Conservation (phyloP, 2,113 vertebrate species). For the Odocoileus hemionus region DNA sequence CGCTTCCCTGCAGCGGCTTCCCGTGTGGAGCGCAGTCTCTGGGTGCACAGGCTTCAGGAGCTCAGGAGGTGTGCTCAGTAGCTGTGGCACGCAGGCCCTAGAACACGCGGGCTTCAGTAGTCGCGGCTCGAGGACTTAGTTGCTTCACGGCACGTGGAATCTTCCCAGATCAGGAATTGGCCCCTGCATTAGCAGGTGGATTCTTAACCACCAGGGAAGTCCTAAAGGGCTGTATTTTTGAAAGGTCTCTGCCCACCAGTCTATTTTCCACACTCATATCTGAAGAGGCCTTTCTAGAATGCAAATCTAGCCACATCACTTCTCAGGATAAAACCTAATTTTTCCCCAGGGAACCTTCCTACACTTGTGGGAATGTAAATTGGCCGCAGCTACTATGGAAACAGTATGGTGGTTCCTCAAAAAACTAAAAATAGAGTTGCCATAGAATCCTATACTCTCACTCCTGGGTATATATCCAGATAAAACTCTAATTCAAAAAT, state of each 20-base stretch:
- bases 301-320: background rate
- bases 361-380: background rate
- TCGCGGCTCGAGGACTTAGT: fast-evolving
- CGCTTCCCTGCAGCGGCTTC: fast-evolving
- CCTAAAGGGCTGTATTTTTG: background rate
- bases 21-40: fast-evolving
- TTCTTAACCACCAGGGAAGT: background rate
- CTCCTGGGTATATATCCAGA: background rate
- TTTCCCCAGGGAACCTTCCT: background rate
- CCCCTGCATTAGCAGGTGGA: background rate
- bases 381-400: background rate
- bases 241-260: background rate
- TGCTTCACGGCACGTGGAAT: background rate
- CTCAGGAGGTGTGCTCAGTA: fast-evolving
- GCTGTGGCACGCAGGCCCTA: fast-evolving
- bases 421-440: background rate
- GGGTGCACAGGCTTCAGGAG: background rate
- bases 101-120: fast-evolving
- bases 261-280: background rate
- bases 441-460: background rate
- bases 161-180: background rate
- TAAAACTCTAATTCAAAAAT: background rate
- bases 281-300: background rate
- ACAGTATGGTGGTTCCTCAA: background rate
- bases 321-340: background rate